Conservation (phyloP, 2,113 vertebrate genomes). For the Microcebus griseorufus region DNA sequence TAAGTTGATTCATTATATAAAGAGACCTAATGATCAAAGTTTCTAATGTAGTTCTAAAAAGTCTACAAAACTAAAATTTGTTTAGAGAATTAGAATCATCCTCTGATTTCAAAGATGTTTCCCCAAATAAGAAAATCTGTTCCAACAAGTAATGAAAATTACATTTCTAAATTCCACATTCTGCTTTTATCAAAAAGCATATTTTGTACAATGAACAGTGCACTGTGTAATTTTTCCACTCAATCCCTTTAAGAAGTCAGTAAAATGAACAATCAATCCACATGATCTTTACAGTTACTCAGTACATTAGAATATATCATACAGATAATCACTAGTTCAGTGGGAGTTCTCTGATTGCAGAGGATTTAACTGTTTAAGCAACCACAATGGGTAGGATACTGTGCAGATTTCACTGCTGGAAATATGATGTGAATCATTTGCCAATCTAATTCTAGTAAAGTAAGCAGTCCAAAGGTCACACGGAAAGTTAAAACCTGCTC, state of each 20-base stretch:
- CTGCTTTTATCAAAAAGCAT: slow-evolving; percentile 48
- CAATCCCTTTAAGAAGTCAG: slow-evolving; percentile 68
- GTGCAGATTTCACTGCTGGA: slow-evolving; percentile 44
- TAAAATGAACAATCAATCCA: slow-evolving; percentile 68
- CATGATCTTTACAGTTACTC: slow-evolving; percentile 61
- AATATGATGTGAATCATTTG: slow-evolving; percentile 29
- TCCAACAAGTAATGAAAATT: slow-evolving; percentile 61
- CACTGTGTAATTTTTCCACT: slow-evolving; percentile 59
- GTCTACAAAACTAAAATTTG: slow-evolving; percentile 45
- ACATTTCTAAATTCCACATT: slow-evolving; percentile 56
- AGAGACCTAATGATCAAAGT: neutral
- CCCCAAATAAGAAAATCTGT: slow-evolving; percentile 57
- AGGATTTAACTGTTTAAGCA: slow-evolving; percentile 59
- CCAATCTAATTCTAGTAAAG: slow-evolving; percentile 41
- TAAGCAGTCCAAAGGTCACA: neutral
- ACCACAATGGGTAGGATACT: neutral
- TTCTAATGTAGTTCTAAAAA: slow-evolving; percentile 32
- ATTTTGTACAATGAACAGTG: slow-evolving; percentile 54
- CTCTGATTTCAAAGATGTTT: slow-evolving; percentile 57
- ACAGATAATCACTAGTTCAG: slow-evolving; percentile 60
- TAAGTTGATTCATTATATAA: slow-evolving; percentile 1
- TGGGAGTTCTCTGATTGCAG: slow-evolving; percentile 70
- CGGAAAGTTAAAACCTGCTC: neutral
- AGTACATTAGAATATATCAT: slow-evolving; percentile 60
- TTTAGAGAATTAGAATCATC: slow-evolving; percentile 36